phyloP scores from a whole-genome alignment of 92 coral and sea anemone genomes.

The Porites rus region DNA sequence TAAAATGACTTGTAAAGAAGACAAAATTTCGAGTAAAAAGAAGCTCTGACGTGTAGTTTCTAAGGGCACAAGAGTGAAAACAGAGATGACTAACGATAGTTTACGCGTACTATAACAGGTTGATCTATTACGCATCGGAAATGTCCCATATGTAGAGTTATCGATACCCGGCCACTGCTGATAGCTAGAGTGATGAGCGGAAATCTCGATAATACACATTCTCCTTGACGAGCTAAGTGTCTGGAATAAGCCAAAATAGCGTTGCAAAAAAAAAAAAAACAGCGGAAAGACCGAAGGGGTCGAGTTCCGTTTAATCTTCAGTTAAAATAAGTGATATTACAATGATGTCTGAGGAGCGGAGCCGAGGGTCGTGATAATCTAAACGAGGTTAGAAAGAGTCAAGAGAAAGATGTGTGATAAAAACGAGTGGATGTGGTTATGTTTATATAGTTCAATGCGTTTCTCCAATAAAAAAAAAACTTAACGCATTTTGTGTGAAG shows the following conservation, averaged over 20 bases:
- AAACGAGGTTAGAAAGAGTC: neutral
- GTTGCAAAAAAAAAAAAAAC: neutral
- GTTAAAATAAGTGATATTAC: neutral
- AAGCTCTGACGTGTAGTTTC: slow-evolving; percentile 4
- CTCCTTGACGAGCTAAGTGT: slow-evolving; percentile 39
- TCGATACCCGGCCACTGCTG: slow-evolving; percentile 37
- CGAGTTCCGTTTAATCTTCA: slow-evolving; percentile 36
- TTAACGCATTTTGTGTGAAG: too few relatives aligned
- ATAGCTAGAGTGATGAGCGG: slow-evolving; percentile 44
- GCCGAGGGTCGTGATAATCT: too few relatives aligned
- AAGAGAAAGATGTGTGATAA: neutral
- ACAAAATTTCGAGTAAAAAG: neutral
- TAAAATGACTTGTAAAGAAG: neutral
- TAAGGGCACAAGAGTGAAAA: neutral
- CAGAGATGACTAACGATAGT: neutral
- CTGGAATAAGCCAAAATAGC: slow-evolving; percentile 32
- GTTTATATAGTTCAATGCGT: neutral
- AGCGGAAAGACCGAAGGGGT: slow-evolving; percentile 9
- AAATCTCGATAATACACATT: slow-evolving; percentile 20
- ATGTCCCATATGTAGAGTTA: slow-evolving; percentile 20
- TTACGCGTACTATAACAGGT: slow-evolving; percentile 15
- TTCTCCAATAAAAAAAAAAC: too few relatives aligned
- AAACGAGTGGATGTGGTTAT: neutral
- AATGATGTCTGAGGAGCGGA: neutral
- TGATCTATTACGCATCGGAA: slow-evolving; percentile 39